Evolutionary conservation across 2,113 vertebrate genomes (phyloP), one percentile per base, ranked within the genome.

Genomic region (Dicerorhinus sumatrensis): DNA sequence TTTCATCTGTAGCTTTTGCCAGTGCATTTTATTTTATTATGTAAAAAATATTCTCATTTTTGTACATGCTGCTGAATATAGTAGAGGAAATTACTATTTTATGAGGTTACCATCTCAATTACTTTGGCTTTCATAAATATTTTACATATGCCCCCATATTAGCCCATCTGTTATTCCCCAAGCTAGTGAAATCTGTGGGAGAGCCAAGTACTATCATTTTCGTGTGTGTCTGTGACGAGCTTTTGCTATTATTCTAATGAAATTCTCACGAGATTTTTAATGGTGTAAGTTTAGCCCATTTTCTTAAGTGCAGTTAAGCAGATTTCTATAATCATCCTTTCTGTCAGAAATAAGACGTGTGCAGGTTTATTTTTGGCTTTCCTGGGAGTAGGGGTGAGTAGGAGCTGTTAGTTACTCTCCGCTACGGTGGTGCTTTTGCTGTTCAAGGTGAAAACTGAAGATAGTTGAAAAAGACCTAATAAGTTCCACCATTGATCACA

Each of bases 111-210:
- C 98, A 97, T 29, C 3, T 89, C 97, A 70, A 67, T 97, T 98
- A 79, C 91, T 98, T 97, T 81, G 96, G 75, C 20, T 70, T 80
- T 91, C 87, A 97, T 95, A 96, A 95, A 97, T 97, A 94, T 98
- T 98, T 95, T 96, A 92, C 56, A 85, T 90, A 67, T 82, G 48
- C 91, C 83, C 97, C 65, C 21, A 12, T 96, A 93, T 96, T 94
- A 85, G 84, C 21, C 54, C 72, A 89, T 97, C 87, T 96, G 80
- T 94, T 96, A 92, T 69, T 97, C 97, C 72, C 89, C 48, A 94
- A 94, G 72, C 62, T 93, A 76, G 92, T 95, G 96, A 54, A 72
- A 27, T 42, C 9, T 21, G 70, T 60, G 46, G 63, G 91, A 94
- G 42, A 93, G 9, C 0, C 56, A 67, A 97, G 27, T 82, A 48